Evolutionary conservation across 2,797 vertebrate species (phyloP).

Genomic region (Pangasius djambal): DNA sequence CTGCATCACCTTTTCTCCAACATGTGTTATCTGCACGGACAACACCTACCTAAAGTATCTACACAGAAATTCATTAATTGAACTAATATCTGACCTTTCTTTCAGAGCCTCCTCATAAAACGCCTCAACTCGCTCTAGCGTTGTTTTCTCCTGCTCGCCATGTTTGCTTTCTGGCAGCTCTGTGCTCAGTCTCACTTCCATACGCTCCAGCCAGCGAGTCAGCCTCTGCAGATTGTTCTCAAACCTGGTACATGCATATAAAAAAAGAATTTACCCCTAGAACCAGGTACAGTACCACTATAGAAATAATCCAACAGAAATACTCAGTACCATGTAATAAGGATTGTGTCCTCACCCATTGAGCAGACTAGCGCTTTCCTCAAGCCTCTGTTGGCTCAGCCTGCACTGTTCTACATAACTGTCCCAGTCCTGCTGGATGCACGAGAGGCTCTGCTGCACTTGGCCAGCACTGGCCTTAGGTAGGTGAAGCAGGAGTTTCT

Average conservation of each 20-base stretch:
- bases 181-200: conserved; percentile 86
- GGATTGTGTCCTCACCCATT: conserved; percentile 67
- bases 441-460: conserved; percentile 89
- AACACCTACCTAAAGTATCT: not conserved
- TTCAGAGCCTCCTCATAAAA: conserved; percentile 89
- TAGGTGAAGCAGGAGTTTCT: conserved; percentile 86
- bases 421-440: conserved; percentile 90
- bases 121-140: conserved; percentile 88
- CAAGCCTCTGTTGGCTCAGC: conserved; percentile 87
- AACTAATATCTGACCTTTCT: conserved; percentile 81
- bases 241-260: conserved; percentile 76
- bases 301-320: not conserved
- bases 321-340: not conserved
- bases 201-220: conserved; percentile 86
- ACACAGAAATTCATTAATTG: not conserved
- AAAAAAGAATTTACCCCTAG: not conserved
- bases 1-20: not conserved
- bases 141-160: conserved; percentile 83
- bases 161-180: conserved; percentile 85
- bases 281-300: not conserved
- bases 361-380: conserved; percentile 84
- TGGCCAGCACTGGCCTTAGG: conserved; percentile 83
- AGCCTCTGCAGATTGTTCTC: conserved; percentile 88
- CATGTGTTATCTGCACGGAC: not conserved
- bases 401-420: conserved; percentile 87